A percentile compares a stretch with the other conserved stretches of the same genome.
phyloP scores from a whole-genome alignment of 2,113 vertebrate genomes.

The Amazona guildingii region DNA sequence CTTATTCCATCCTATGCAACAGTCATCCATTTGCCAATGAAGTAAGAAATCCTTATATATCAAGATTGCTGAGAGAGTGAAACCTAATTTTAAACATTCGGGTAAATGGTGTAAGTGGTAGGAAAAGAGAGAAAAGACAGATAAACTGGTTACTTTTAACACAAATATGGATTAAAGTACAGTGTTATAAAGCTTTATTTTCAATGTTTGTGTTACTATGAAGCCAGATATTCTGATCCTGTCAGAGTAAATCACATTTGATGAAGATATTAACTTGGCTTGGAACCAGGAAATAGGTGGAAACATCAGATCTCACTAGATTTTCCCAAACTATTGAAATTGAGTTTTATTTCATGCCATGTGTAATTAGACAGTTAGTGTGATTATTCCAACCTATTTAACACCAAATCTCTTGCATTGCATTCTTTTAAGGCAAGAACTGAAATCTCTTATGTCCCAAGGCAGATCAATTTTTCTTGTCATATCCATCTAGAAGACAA shows the following conservation, averaged over 20 bases:
- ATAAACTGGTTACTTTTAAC: neutral
- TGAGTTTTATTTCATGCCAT: neutral
- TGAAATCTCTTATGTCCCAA: neutral
- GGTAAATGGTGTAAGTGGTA: neutral
- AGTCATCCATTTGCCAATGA: neutral
- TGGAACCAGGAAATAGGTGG: conserved; percentile 25
- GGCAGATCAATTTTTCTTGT: neutral
- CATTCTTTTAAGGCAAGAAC: neutral
- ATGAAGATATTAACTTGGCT: neutral
- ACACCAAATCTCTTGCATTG: neutral
- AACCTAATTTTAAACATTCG: neutral
- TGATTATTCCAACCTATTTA: conserved; percentile 42
- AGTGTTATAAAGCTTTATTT: neutral
- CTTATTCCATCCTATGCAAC: neutral
- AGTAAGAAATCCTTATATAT: neutral
- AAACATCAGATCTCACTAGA: conserved; percentile 16
- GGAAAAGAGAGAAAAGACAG: neutral
- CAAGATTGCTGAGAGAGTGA: neutral
- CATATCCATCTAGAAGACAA: neutral
- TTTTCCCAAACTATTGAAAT: conserved; percentile 15
- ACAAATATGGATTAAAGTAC: neutral
- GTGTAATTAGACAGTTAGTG: neutral
- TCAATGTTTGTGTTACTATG: neutral
- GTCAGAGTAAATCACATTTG: conserved; percentile 3
- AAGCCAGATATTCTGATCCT: neutral